Conservation (phyloP, 2,888 invertebrate species). For the Glaucopsyche alexis region DNA sequence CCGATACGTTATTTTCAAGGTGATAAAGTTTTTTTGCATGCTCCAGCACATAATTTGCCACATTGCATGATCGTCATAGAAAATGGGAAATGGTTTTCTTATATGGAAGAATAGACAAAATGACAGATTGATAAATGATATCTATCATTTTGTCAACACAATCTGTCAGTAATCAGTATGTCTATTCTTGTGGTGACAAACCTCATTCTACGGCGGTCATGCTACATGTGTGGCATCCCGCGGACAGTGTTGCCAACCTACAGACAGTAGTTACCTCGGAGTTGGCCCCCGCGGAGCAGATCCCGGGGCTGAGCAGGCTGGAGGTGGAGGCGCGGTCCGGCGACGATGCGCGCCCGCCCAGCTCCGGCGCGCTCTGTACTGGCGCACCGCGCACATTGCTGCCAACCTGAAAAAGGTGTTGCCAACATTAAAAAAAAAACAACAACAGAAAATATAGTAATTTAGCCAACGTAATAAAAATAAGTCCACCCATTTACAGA, state of each 20-base stretch:
- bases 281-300: constrained; percentile 89
- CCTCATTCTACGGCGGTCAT: no score
- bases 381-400: constrained; percentile 51
- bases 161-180: no score
- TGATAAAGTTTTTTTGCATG: no score
- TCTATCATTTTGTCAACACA: no score
- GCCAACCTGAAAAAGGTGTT: constrained; percentile 46
- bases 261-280: constrained; percentile 82
- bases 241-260: not conserved
- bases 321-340: constrained; percentile 71
- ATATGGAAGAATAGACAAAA: no score
- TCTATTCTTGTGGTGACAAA: no score
- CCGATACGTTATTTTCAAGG: no score
- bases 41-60: no score
- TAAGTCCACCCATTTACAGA: not conserved
- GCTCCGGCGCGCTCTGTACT: constrained; percentile 64
- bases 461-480: not conserved
- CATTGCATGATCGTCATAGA: no score
- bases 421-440: not conserved
- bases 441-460: not conserved
- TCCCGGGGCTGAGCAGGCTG: constrained; percentile 82
- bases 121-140: no score
- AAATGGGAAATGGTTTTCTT: no score
- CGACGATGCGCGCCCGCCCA: constrained; percentile 66
- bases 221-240: no score